Percentiles rank a stretch among this genome's conserved stretches.
phyloP scores from a whole-genome alignment of 2,113 vertebrate species.

The Rhinogobius similis region DNA sequence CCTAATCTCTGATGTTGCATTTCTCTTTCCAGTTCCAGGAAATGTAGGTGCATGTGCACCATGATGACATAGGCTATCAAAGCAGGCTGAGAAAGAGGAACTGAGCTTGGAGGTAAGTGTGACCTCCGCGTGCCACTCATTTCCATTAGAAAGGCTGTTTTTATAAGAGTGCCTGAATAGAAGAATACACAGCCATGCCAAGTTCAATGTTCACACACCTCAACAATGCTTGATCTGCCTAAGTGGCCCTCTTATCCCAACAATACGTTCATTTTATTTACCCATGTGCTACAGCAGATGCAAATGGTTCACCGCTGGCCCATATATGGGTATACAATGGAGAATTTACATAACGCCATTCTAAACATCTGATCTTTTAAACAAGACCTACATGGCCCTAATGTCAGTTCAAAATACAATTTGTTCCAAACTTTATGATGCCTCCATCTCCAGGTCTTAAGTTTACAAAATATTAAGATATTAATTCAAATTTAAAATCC shows the following conservation, averaged over 20 bases:
- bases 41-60: not conserved
- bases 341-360: conserved; percentile 6
- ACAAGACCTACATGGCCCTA: too few species aligned
- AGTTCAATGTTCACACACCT: conserved; percentile 20
- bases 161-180: conserved; percentile 32
- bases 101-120: conserved; percentile 8
- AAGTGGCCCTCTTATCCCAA: conserved; percentile 48
- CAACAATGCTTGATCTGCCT: conserved; percentile 41
- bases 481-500: too few species aligned
- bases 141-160: conserved; percentile 66
- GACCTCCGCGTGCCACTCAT: conserved; percentile 44
- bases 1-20: too few species aligned
- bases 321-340: too few species aligned
- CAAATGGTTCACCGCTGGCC: conserved; percentile 42
- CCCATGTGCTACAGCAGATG: conserved; percentile 56
- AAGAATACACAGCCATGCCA: not conserved
- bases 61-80: conserved; percentile 6
- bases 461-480: too few species aligned
- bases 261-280: conserved; percentile 62
- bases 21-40: conserved; percentile 4
- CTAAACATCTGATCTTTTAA: not conserved
- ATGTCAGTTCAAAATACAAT: not conserved
- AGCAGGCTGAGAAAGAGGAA: conserved; percentile 18
- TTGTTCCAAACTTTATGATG: not conserved
- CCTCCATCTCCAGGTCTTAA: too few species aligned